These are phyloP conservation scores for Rhynchomys soricoides DNA, from an alignment of 2,113 vertebrate species.

Conservation along the genomic window DNA sequence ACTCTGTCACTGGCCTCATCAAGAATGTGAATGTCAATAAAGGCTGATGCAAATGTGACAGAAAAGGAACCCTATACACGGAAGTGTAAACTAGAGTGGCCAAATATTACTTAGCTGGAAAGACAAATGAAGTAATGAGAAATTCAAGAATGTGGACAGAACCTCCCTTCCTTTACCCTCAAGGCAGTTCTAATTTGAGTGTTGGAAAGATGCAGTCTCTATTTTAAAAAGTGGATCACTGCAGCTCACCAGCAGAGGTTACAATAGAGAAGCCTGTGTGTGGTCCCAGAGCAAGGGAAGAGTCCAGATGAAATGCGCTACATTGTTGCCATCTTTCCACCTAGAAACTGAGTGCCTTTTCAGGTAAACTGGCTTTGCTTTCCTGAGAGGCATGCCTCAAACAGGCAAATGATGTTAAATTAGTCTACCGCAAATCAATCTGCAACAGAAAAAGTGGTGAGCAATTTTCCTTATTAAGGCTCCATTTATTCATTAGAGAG, in stretches of 20 bases:
- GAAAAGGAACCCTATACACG: background rate
- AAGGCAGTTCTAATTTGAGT: background rate
- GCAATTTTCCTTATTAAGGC: background rate
- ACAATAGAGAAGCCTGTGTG: background rate
- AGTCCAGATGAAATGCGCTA: background rate
- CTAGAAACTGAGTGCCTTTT: background rate
- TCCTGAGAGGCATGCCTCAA: background rate
- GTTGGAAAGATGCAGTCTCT: background rate
- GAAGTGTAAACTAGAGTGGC: background rate
- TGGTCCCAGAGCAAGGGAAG: background rate
- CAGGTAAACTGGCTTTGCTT: conserved; percentile 29
- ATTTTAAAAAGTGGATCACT: background rate
- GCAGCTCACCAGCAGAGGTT: background rate
- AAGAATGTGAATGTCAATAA: background rate
- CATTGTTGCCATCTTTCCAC: background rate
- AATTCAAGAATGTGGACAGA: background rate
- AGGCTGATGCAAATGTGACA: background rate
- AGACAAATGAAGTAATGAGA: background rate
- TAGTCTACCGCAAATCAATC: conserved; percentile 13
- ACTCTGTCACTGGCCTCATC: background rate
- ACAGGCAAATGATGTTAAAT: conserved; percentile 2
- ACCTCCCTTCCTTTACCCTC: background rate
- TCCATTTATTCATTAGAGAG: conserved; percentile 21
- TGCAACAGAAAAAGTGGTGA: background rate
- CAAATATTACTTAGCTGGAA: background rate